Percentiles rank a stretch among this genome's conserved stretches.
Evolutionary conservation across 2,113 vertebrate genomes (phyloP).

Genomic region (Piprites chloris): DNA sequence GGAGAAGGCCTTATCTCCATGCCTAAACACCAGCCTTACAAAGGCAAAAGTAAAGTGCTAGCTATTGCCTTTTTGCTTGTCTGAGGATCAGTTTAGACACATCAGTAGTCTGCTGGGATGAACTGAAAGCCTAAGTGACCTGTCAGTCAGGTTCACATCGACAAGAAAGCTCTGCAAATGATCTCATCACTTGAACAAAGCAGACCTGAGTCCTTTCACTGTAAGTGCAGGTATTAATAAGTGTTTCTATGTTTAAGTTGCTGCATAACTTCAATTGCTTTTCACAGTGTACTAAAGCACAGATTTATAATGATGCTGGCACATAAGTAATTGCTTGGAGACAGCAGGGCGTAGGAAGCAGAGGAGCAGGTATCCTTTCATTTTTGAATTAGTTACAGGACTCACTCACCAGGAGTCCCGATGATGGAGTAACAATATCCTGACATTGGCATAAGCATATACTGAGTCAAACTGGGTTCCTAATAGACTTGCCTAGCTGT

Average conservation of each 20-base stretch:
- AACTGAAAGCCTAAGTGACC: constrained; percentile 31
- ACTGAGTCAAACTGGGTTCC: constrained; percentile 28
- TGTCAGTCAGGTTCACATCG: constrained; percentile 22
- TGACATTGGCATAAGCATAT: background rate
- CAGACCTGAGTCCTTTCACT: background rate
- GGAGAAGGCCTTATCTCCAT: background rate
- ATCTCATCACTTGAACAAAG: constrained; percentile 17
- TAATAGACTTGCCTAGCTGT: constrained; percentile 30
- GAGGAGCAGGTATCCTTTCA: constrained; percentile 31
- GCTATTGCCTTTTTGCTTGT: background rate
- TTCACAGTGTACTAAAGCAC: background rate
- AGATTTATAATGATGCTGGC: constrained; percentile 31
- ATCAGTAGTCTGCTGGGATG: background rate
- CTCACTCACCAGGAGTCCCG: constrained; percentile 7
- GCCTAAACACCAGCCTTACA: background rate
- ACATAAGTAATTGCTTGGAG: constrained; percentile 45
- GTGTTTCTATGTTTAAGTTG: constrained; percentile 30
- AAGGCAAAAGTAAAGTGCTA: background rate
- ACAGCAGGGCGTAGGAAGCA: background rate
- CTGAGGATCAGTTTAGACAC: background rate
- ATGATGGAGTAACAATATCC: background rate
- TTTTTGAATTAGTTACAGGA: constrained; percentile 18
- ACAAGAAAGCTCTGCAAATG: constrained; percentile 13
- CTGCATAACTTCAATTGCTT: constrained; percentile 19
- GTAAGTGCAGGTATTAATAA: constrained; percentile 1